phyloP scores from a whole-genome alignment of 1,140 invertebrate genomes.

The Nasonia longicornis region DNA sequence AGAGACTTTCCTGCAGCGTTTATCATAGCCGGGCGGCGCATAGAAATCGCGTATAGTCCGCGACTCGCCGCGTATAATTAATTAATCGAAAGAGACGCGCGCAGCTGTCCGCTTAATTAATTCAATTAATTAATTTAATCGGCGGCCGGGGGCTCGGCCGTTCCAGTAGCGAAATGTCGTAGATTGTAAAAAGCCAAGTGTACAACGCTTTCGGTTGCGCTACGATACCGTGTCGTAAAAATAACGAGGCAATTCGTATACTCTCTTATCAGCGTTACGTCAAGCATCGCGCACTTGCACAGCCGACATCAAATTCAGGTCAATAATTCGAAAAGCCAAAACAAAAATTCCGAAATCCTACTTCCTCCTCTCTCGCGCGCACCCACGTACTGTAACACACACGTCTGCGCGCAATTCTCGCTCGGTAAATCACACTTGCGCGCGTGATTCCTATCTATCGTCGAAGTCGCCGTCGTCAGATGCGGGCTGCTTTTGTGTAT shows the following conservation, averaged over 20 bases:
- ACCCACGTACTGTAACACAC: background rate
- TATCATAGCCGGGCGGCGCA: background rate
- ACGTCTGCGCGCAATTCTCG: background rate
- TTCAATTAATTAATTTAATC: background rate
- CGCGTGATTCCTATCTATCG: background rate
- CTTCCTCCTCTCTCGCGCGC: background rate
- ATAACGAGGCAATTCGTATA: too few species aligned
- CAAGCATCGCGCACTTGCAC: background rate
- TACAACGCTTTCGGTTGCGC: background rate
- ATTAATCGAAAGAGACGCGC: background rate
- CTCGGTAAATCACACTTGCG: slow-evolving; percentile 7
- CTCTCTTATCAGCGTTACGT: background rate
- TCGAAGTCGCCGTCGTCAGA: background rate
- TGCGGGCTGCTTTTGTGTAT: background rate
- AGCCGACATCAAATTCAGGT: background rate
- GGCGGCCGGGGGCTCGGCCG: too few species aligned
- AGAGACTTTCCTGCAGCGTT: too few species aligned
- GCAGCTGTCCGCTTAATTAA: background rate
- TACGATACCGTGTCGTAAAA: too few species aligned
- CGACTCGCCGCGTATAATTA: background rate
- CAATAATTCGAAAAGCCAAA: background rate
- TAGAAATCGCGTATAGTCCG: background rate
- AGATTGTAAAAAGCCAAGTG: background rate
- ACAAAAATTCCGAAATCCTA: background rate
- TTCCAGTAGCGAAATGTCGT: background rate